A percentile compares a stretch with the other conserved stretches of the same genome.
phyloP scores from a whole-genome alignment of 2,888 invertebrate genomes.

The Caenorhabditis wallacei region DNA sequence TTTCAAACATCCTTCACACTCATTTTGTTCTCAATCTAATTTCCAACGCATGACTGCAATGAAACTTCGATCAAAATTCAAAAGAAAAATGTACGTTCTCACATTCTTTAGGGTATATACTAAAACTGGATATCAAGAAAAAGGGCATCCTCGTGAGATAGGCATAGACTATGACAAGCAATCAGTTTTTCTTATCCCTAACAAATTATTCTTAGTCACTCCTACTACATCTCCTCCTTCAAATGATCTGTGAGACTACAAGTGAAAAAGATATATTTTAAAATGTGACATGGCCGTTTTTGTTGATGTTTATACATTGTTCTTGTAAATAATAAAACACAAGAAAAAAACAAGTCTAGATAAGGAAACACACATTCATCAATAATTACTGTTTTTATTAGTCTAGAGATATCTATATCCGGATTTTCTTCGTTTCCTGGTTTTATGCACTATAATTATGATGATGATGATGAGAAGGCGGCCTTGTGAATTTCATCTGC shows the following conservation, averaged over 20 bases:
- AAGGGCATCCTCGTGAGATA: constrained; percentile 26
- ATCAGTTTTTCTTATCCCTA: constrained; percentile 24
- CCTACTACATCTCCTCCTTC: constrained; percentile 1
- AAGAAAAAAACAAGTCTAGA: constrained; percentile 5
- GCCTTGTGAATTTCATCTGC: not conserved
- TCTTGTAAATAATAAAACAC: too few relatives aligned
- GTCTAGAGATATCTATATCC: constrained; percentile 13
- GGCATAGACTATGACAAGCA: not conserved
- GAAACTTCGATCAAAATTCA: not conserved
- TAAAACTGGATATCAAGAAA: constrained; percentile 27
- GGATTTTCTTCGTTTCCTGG: not conserved
- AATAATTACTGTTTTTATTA: constrained; percentile 21
- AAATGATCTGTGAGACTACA: constrained; percentile 45
- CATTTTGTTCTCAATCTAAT: constrained; percentile 1
- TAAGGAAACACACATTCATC: not conserved
- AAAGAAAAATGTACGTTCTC: not conserved
- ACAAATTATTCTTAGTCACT: constrained; percentile 15
- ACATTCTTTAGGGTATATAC: not conserved
- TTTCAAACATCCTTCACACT: not conserved
- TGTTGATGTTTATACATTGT: constrained; percentile 7
- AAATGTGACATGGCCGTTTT: constrained; percentile 10
- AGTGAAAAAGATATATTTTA: not conserved
- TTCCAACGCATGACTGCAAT: constrained; percentile 17
- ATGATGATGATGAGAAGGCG: constrained; percentile 8
- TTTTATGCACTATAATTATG: constrained; percentile 3